Evolutionary conservation across 2,797 vertebrate species (phyloP).

Genomic region (Bradypus variegatus): DNA sequence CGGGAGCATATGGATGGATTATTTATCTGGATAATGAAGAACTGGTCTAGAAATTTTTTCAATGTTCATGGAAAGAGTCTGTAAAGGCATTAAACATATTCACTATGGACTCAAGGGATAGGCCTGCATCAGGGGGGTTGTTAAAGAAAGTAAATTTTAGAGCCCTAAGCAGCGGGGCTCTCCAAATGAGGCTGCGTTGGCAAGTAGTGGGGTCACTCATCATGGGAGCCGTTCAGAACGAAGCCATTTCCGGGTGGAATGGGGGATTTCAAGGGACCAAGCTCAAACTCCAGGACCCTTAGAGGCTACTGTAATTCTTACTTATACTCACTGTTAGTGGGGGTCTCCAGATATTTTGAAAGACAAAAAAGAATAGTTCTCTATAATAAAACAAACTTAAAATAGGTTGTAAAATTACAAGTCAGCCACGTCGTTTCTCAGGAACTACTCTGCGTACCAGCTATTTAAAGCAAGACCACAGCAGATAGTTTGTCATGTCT

Average conservation of each 20-base stretch:
- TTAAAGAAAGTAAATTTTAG: background rate
- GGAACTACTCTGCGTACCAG: background rate
- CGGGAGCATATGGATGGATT: background rate
- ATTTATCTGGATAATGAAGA: background rate
- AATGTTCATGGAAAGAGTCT: background rate
- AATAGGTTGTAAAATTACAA: constrained; percentile 21
- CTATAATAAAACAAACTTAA: background rate
- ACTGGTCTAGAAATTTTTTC: background rate
- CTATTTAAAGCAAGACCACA: background rate
- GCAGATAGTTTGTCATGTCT: background rate
- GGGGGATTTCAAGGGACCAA: background rate
- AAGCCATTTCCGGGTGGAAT: background rate
- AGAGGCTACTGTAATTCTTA: background rate
- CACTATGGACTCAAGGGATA: background rate
- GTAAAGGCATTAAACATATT: background rate
- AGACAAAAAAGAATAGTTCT: background rate
- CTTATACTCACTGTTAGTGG: background rate
- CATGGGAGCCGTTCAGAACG: background rate
- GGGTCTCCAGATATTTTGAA: background rate
- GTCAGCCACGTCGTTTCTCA: constrained; percentile 2
- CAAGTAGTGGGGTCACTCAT: background rate
- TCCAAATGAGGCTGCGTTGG: background rate
- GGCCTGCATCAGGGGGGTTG: background rate
- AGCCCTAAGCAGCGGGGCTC: background rate
- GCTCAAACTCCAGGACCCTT: background rate